A percentile compares a stretch with the other conserved stretches of the same genome.
These are phyloP conservation scores for Philonicus albiceps DNA, from an alignment of 2,888 invertebrate species.

Conservation along the genomic window DNA sequence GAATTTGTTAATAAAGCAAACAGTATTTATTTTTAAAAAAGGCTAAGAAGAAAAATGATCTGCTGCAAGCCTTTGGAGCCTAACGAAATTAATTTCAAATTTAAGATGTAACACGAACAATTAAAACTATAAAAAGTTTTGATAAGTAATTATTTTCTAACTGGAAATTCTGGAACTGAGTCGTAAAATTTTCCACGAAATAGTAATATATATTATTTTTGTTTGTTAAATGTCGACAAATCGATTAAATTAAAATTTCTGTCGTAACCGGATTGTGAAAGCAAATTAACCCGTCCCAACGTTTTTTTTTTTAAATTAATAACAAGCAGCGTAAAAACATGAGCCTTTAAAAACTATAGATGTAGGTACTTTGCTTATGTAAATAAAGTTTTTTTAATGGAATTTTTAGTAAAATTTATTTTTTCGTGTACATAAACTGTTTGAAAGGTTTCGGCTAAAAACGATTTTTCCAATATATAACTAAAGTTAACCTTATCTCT, in stretches of 20 bases:
- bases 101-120: neutral
- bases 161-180: neutral
- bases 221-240: neutral
- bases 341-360: neutral
- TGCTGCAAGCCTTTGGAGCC: neutral
- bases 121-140: neutral
- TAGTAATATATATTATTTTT: neutral
- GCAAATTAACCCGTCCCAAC: slow-evolving; percentile 64
- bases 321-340: slow-evolving; percentile 46
- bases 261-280: slow-evolving; percentile 56
- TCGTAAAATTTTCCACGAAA: neutral
- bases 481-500: slow-evolving; percentile 51
- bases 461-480: slow-evolving; percentile 48
- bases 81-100: neutral
- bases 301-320: slow-evolving; percentile 51
- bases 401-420: neutral
- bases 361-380: slow-evolving; percentile 1
- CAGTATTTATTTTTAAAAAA: neutral
- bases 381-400: slow-evolving; percentile 10
- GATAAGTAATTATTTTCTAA: neutral
- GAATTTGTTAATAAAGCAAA: neutral
- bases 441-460: slow-evolving; percentile 7
- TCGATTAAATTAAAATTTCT: neutral
- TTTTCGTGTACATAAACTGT: neutral
- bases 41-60: neutral